These are phyloP conservation scores for Oophaga sylvatica DNA, from an alignment of 2,797 vertebrate genomes.

Conservation along the genomic window DNA sequence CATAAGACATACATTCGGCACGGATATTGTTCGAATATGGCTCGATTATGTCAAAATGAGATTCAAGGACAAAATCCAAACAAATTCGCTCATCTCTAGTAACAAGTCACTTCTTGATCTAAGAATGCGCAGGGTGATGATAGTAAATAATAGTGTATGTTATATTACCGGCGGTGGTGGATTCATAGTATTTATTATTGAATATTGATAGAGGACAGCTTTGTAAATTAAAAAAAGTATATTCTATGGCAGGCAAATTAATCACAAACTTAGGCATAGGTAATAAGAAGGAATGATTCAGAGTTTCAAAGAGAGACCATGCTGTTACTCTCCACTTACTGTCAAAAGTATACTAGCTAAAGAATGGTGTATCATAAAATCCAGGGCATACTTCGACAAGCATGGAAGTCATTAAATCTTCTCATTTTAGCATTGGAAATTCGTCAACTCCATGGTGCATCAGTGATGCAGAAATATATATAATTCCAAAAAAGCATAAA, in stretches of 20 bases:
- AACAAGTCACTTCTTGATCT: not conserved
- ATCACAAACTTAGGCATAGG: slow-evolving; percentile 37
- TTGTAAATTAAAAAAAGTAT: not conserved
- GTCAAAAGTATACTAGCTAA: slow-evolving; percentile 58
- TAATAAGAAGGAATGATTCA: slow-evolving; percentile 42
- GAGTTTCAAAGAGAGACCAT: slow-evolving; percentile 37
- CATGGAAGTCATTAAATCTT: slow-evolving; percentile 62
- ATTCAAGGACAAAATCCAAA: no score
- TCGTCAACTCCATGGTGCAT: slow-evolving; percentile 56
- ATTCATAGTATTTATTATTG: not conserved
- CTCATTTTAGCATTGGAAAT: slow-evolving; percentile 60
- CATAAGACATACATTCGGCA: no score
- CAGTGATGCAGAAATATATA: slow-evolving; percentile 59
- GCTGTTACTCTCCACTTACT: slow-evolving; percentile 56
- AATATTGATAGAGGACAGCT: not conserved
- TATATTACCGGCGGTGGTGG: not conserved
- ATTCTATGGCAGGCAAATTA: slow-evolving; percentile 1
- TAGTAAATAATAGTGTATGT: not conserved
- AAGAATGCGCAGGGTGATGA: no score
- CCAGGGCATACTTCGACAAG: slow-evolving; percentile 54
- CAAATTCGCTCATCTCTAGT: no score
- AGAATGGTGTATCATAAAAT: slow-evolving; percentile 59
- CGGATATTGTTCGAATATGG: no score
- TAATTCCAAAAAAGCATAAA: slow-evolving; percentile 61
- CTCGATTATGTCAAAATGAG: no score